These are phyloP conservation scores for Drosophila grimshawi DNA, from an alignment of 1,140 invertebrate genomes.

Conservation along the genomic window DNA sequence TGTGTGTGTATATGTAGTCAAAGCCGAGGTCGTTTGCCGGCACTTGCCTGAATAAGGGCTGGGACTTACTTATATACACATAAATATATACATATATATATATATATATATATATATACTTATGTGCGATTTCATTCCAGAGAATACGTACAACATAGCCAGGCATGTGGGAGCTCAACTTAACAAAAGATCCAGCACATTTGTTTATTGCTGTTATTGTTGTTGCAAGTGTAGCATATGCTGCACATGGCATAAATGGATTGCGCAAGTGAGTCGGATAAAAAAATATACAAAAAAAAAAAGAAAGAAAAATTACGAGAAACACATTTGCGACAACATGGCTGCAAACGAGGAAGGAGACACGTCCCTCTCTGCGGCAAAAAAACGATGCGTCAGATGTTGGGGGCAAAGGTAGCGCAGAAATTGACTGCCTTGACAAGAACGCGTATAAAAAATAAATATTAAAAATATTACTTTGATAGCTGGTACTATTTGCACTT, in stretches of 20 bases:
- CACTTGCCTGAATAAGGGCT: conserved; percentile 59
- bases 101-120: background rate
- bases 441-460: too few relatives aligned
- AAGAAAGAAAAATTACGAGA: background rate
- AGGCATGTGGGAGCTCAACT: conserved; percentile 31
- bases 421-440: too few relatives aligned
- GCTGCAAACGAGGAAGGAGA: conserved; percentile 4
- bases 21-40: conserved; percentile 74
- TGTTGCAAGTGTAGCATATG: conserved; percentile 59
- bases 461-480: too few relatives aligned
- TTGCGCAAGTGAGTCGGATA: conserved; percentile 61
- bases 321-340: conserved; percentile 61
- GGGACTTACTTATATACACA: conserved; percentile 9
- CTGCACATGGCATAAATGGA: conserved; percentile 59
- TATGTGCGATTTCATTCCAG: conserved; percentile 8
- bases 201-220: conserved; percentile 53
- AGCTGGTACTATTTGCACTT: too few relatives aligned
- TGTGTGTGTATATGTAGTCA: conserved; percentile 27
- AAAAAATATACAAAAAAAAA: conserved; percentile 31
- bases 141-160: conserved; percentile 6
- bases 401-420: background rate
- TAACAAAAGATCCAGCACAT: conserved; percentile 62
- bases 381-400: background rate
- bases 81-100: background rate
- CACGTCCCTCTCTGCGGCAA: background rate